phyloP scores from a whole-genome alignment of 2,113 vertebrate species.

The Carassius auratus region DNA sequence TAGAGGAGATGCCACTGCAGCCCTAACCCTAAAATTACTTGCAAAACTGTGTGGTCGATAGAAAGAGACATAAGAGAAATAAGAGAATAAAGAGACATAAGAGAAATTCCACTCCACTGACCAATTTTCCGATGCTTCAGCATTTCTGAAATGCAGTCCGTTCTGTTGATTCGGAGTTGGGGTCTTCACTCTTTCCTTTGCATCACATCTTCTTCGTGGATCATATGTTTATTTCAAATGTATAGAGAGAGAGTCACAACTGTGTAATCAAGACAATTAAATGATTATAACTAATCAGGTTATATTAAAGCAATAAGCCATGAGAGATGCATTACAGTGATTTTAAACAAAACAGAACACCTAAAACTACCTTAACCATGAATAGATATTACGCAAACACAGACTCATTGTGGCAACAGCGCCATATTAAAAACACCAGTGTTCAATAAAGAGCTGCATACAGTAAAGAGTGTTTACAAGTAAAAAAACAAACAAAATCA shows the following conservation, averaged over 20 bases:
- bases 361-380: background rate
- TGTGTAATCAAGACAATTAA: background rate
- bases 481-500: too few relatives aligned
- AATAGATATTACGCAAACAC: background rate
- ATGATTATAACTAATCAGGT: background rate
- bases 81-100: background rate
- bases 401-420: background rate
- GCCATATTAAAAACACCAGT: background rate
- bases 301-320: background rate
- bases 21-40: slow-evolving; percentile 57
- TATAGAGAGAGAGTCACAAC: background rate
- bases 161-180: slow-evolving; percentile 32
- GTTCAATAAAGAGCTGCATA: background rate
- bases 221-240: slow-evolving; percentile 3
- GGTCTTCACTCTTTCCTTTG: background rate
- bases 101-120: slow-evolving; percentile 50
- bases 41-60: slow-evolving; percentile 51
- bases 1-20: slow-evolving; percentile 50
- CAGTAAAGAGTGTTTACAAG: too few relatives aligned
- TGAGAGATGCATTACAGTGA: background rate
- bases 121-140: slow-evolving; percentile 35
- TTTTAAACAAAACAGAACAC: background rate
- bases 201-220: background rate
- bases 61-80: slow-evolving; percentile 31
- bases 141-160: slow-evolving; percentile 25